phyloP scores from a whole-genome alignment of 2,797 vertebrate species.

The Limnodromus scolopaceus region DNA sequence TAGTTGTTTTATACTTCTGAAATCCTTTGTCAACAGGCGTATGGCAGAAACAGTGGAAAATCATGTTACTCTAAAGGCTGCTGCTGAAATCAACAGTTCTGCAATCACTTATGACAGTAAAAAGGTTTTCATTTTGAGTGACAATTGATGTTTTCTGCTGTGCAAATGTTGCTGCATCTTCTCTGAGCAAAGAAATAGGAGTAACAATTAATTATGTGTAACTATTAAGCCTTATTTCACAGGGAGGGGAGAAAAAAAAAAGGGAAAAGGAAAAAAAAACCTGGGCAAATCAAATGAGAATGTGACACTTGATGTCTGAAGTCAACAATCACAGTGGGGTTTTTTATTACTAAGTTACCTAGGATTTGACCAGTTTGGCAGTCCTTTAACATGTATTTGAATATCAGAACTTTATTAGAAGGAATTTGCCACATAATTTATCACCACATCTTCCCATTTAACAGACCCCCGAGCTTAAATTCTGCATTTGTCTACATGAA shows the following conservation, averaged over 20 bases:
- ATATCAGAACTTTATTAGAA: background rate
- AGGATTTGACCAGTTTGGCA: background rate
- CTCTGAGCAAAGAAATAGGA: background rate
- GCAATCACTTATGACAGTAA: constrained; percentile 44
- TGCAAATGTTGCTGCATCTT: constrained; percentile 26
- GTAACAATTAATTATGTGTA: constrained; percentile 3
- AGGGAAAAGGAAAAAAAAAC: rapidly evolving
- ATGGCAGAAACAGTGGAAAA: constrained; percentile 47
- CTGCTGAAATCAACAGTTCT: constrained; percentile 48
- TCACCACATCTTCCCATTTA: background rate
- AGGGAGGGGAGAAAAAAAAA: background rate
- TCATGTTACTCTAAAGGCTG: constrained; percentile 53
- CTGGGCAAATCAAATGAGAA: background rate
- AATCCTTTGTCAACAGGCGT: constrained; percentile 37
- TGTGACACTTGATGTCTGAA: background rate
- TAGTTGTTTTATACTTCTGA: constrained; percentile 13
- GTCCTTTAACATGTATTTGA: background rate
- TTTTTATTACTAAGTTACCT: background rate
- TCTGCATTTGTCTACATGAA: background rate
- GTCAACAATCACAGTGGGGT: background rate
- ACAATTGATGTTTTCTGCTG: constrained; percentile 54
- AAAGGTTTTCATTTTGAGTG: constrained; percentile 64
- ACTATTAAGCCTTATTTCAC: background rate
- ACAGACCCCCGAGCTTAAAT: background rate
- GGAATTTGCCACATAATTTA: background rate